Conservation (phyloP, 1,140 invertebrate genomes). For the Diprion similis region DNA sequence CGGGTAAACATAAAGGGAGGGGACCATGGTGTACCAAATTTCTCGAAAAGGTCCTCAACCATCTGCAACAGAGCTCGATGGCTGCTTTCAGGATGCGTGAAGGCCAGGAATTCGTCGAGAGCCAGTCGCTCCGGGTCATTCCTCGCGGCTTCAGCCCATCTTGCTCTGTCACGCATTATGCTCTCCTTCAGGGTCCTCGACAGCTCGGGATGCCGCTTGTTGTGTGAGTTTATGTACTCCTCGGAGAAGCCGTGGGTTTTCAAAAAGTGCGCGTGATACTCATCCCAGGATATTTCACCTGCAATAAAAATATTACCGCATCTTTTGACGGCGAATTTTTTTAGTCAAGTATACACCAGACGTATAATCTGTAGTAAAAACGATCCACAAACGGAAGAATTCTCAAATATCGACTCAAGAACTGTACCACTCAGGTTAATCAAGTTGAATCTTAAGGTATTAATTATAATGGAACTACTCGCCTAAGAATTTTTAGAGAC, state of each 20-base stretch:
- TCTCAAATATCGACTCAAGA: no score
- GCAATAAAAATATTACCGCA: slow-evolving; percentile 12
- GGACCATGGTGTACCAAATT: slow-evolving; percentile 68
- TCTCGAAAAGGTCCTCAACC: slow-evolving; percentile 78
- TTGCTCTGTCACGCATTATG: slow-evolving; percentile 78
- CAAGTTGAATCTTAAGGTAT: not conserved
- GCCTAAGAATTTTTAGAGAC: no score
- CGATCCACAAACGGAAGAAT: not conserved
- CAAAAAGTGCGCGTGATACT: slow-evolving; percentile 79
- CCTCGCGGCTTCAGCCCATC: slow-evolving; percentile 80
- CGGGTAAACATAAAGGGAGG: no score
- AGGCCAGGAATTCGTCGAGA: slow-evolving; percentile 81
- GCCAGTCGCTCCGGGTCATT: slow-evolving; percentile 77
- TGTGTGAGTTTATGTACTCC: slow-evolving; percentile 70
- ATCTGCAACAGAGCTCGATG: slow-evolving; percentile 74
- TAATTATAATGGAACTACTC: no score
- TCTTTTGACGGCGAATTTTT: not conserved
- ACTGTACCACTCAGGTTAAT: not conserved
- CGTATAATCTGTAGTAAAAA: not conserved
- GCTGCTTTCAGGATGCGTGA: slow-evolving; percentile 84
- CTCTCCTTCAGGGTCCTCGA: slow-evolving; percentile 55
- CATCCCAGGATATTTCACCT: slow-evolving; percentile 81
- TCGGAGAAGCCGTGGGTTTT: slow-evolving; percentile 71
- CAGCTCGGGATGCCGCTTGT: slow-evolving; percentile 67
- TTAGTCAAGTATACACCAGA: not conserved